A percentile compares a stretch with the other conserved stretches of the same genome.
These are phyloP conservation scores for rat (Rattus norvegicus) DNA, from an alignment of 2,113 vertebrate species.

Conservation along the genomic window GRCr8 NC_086031.1:75346001-75346500, in stretches of 20 bases:
- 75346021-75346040: neutral
- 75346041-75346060: neutral
- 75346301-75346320: neutral
- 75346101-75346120: neutral
- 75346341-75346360: neutral
- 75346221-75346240: neutral
- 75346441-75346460: constrained; percentile 9
- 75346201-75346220: neutral
- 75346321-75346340: no score
- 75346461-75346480: constrained; percentile 6
- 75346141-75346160: neutral
- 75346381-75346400: neutral
- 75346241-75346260: neutral
- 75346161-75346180: neutral
- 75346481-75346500: constrained; percentile 3
- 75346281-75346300: neutral
- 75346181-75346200: neutral
- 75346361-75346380: neutral
- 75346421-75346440: neutral
- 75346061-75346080: neutral
- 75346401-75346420: neutral
- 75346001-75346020: neutral
- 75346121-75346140: neutral
- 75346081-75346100: neutral
- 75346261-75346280: constrained; percentile 35